phyloP scores from a whole-genome alignment of 2,888 invertebrate genomes.

The Stomorhina lunata region DNA sequence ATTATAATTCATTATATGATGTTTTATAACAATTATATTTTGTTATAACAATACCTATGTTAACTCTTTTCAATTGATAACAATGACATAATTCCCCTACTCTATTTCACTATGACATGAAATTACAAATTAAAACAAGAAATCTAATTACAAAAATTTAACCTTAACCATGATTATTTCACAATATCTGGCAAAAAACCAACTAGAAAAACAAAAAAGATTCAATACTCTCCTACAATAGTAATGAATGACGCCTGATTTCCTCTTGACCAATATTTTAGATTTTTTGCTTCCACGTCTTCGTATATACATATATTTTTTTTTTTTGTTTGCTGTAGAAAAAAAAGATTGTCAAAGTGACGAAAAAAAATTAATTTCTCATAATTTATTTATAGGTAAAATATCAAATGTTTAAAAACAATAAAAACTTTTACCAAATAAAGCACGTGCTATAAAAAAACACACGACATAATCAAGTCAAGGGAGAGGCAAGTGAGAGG shows the following conservation, averaged over 20 bases:
- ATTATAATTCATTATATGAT: too few relatives aligned
- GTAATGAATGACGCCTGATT: constrained; percentile 19
- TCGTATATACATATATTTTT: too few relatives aligned
- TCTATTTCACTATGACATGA: too few relatives aligned
- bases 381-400: not conserved
- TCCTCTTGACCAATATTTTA: constrained; percentile 49
- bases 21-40: too few relatives aligned
- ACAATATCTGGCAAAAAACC: constrained; percentile 13
- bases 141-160: constrained; percentile 2
- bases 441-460: constrained; percentile 54
- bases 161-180: constrained; percentile 53
- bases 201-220: constrained; percentile 15
- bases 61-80: too few relatives aligned
- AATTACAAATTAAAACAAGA: not conserved
- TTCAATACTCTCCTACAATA: not conserved
- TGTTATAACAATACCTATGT: too few relatives aligned
- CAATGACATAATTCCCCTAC: too few relatives aligned
- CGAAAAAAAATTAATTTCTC: not conserved
- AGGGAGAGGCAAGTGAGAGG: not conserved
- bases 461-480: not conserved
- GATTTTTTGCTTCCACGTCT: too few relatives aligned
- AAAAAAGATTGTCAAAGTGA: not conserved
- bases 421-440: constrained; percentile 46
- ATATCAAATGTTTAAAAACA: constrained; percentile 26
- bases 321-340: not conserved